Evolutionary conservation across 2,888 invertebrate genomes (phyloP), one percentile per base, ranked within the genome.

Genomic region (Drosophila lutescens): DNA sequence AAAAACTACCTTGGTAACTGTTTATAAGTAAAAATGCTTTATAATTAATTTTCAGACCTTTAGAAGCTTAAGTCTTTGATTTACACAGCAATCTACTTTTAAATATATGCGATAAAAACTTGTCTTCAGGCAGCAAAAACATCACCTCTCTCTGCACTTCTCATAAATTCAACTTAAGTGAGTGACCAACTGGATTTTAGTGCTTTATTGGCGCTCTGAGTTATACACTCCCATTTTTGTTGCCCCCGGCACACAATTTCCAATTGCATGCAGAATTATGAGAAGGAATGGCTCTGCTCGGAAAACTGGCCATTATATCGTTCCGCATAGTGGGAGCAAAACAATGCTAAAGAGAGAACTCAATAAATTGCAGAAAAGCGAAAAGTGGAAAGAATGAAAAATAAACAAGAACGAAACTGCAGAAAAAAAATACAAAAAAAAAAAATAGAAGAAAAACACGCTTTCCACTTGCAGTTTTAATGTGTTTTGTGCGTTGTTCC

Each of bases 401-500:
- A 78, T 50, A 63, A 82, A 81, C 60, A 54, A 49, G 69, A 41
- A 55, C 30, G 20, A 63, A 71, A 69, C 46, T 54, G 51, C 40
- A 56, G 23, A 65, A 32, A 43, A 50, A 55, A 49, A 26, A n/a
- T n/a, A n/a, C n/a, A n/a, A 46, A 2, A 23, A 40, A 38, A 30
- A n/a, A 49, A 20, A 41, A 41, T 23, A 58, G n/a, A 50, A 54
- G 34, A 50, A 63, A 75, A 62, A 65, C 63, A 83, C 65, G 74
- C 69, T 86, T 72, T 80, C 65, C 72, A 83, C 85, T 84, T 80
- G 80, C 77, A 79, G 57, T 78, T 86, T 86, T 83, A 86, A 85
- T 88, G 85, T 79, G 84, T 88, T 85, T 77, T 84, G 86, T 88
- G 88, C 84, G 87, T 88, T 85, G 74, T 76, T 73, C 73, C 71